Conservation (phyloP, 2,113 vertebrate species). For the Anser cygnoides region DNA sequence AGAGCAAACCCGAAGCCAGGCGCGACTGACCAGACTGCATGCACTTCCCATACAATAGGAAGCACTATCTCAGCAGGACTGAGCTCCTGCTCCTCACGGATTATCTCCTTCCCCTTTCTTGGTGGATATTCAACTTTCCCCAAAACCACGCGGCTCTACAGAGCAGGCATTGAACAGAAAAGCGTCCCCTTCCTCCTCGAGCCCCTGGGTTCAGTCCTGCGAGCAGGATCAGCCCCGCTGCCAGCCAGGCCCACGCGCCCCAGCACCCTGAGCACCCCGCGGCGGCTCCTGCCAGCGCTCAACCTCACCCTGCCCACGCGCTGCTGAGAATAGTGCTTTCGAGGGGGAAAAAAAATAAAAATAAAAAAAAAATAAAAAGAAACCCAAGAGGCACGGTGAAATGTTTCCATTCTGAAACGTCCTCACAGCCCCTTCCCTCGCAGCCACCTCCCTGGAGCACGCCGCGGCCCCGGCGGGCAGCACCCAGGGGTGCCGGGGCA, state of each 20-base stretch:
- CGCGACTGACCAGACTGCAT: rapidly evolving
- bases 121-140: not conserved
- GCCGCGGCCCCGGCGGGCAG: rapidly evolving
- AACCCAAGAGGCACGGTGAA: not conserved
- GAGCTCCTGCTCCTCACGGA: not conserved
- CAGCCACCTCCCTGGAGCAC: not conserved
- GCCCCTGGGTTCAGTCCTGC: not conserved
- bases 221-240: rapidly evolving
- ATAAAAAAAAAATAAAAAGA: not conserved
- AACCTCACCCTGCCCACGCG: not conserved
- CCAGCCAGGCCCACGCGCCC: rapidly evolving
- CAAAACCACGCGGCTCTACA: not conserved
- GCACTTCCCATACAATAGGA: not conserved
- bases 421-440: not conserved
- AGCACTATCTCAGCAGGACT: not conserved
- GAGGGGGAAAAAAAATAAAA: not conserved
- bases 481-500: not conserved
- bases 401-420: not conserved
- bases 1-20: not conserved
- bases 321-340: not conserved
- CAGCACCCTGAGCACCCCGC: not conserved
- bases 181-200: not conserved
- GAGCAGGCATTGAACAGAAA: not conserved
- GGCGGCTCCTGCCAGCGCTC: not conserved
- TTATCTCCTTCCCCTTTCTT: not conserved